These are phyloP conservation scores for Mus minutoides DNA, from an alignment of 2,797 vertebrate genomes.

Conservation along the genomic window DNA sequence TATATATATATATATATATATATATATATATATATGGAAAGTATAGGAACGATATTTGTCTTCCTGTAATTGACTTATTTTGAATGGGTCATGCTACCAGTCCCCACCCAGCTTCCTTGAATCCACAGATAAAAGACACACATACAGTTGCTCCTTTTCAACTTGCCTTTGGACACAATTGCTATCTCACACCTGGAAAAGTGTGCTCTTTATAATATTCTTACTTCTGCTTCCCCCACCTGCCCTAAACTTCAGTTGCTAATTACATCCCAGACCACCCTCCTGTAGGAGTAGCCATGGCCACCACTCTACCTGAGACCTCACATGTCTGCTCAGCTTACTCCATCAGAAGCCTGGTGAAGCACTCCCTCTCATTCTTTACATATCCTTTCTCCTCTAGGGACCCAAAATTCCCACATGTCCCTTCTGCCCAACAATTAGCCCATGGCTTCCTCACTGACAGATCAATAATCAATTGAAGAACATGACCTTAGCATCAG, in stretches of 20 bases:
- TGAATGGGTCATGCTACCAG: neutral
- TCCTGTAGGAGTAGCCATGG: neutral
- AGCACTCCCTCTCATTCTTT: neutral
- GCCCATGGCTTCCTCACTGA: too few relatives aligned
- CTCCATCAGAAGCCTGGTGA: neutral
- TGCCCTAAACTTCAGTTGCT: neutral
- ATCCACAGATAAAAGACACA: neutral
- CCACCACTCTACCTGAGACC: neutral
- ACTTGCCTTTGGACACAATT: neutral
- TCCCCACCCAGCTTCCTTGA: neutral
- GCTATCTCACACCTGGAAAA: neutral
- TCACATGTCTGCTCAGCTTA: neutral
- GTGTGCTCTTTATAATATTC: neutral
- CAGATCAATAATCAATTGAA: too few relatives aligned
- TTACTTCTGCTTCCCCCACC: neutral
- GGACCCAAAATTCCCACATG: too few relatives aligned
- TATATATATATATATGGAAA: neutral
- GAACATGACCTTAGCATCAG: too few relatives aligned
- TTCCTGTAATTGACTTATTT: neutral
- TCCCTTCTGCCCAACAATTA: too few relatives aligned
- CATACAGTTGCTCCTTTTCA: neutral
- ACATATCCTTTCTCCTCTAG: neutral
- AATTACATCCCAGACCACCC: rapidly evolving
- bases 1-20: neutral
- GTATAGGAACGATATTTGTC: neutral